Evolutionary conservation across 2,888 invertebrate genomes (phyloP).

Genomic region (Rhingia campestris): DNA sequence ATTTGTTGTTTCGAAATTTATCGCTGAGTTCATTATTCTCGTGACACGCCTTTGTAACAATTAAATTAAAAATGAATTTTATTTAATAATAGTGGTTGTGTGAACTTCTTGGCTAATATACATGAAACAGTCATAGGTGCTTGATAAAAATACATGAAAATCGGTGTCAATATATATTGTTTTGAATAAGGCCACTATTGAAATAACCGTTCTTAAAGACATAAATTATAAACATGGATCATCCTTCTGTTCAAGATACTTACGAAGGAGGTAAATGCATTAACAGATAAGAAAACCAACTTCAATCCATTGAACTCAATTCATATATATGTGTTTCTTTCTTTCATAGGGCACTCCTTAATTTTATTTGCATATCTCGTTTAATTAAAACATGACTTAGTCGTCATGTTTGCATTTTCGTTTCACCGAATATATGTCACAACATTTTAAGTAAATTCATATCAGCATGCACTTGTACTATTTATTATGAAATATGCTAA

Average conservation of each 20-base stretch:
- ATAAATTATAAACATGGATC: conserved; percentile 43
- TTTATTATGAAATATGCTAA: no score
- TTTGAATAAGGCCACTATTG: conserved; percentile 18
- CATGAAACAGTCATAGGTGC: conserved; percentile 47
- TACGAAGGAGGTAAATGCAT: conserved; percentile 56
- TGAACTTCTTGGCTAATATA: conserved; percentile 34
- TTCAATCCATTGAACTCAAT: not conserved
- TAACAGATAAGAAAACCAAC: conserved; percentile 15
- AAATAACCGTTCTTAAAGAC: conserved; percentile 16
- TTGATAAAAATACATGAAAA: conserved; percentile 43
- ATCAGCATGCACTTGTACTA: not conserved
- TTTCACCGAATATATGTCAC: conserved; percentile 2
- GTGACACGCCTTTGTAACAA: conserved; percentile 29
- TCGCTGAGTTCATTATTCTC: conserved; percentile 25
- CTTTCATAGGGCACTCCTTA: conserved; percentile 54
- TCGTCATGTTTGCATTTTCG: conserved; percentile 16
- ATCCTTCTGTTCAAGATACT: conserved; percentile 30
- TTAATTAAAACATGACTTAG: conserved; percentile 26
- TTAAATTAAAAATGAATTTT: conserved; percentile 34
- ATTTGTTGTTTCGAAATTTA: conserved; percentile 25
- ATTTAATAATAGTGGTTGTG: conserved; percentile 21
- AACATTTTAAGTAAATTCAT: conserved; percentile 9
- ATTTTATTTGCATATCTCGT: conserved; percentile 58
- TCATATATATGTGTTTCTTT: conserved; percentile 19
- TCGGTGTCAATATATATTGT: conserved; percentile 11